Percentiles rank a stretch among this genome's conserved stretches.
phyloP scores from a whole-genome alignment of 2,888 invertebrate species.

The Drosophila phalerata region DNA sequence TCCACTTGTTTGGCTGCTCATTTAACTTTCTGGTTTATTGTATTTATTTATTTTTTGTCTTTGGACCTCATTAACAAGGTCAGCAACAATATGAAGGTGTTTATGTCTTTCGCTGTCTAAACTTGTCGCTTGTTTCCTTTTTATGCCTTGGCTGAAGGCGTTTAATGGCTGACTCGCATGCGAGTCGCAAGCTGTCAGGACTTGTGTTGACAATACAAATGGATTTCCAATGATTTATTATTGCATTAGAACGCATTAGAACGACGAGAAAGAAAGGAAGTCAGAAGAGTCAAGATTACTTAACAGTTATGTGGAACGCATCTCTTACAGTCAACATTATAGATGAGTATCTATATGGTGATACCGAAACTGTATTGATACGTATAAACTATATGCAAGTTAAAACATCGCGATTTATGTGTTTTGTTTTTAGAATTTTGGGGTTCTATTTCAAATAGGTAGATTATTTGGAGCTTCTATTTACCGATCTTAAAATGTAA shows the following conservation, averaged over 20 bases:
- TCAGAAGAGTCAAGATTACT: slow-evolving; percentile 13
- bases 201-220: slow-evolving; percentile 83
- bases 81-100: slow-evolving; percentile 63
- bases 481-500: not conserved
- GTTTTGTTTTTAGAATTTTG: too few species aligned
- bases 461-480: too few species aligned
- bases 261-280: slow-evolving; percentile 7
- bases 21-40: slow-evolving; percentile 39
- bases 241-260: slow-evolving; percentile 83
- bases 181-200: slow-evolving; percentile 58
- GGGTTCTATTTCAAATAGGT: too few species aligned
- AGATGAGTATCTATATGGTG: not conserved
- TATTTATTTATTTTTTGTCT: not conserved
- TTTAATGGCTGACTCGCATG: slow-evolving; percentile 67
- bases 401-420: too few species aligned
- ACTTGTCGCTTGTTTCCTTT: slow-evolving; percentile 52
- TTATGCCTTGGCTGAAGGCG: slow-evolving; percentile 61
- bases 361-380: not conserved
- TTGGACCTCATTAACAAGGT: slow-evolving; percentile 48
- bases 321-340: not conserved
- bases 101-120: slow-evolving; percentile 64
- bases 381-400: too few species aligned
- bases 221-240: slow-evolving; percentile 84
- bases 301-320: slow-evolving; percentile 16
- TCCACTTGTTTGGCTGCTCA: not conserved